These are phyloP conservation scores for Clamator glandarius DNA, from an alignment of 2,797 vertebrate genomes.

Conservation along the genomic window DNA sequence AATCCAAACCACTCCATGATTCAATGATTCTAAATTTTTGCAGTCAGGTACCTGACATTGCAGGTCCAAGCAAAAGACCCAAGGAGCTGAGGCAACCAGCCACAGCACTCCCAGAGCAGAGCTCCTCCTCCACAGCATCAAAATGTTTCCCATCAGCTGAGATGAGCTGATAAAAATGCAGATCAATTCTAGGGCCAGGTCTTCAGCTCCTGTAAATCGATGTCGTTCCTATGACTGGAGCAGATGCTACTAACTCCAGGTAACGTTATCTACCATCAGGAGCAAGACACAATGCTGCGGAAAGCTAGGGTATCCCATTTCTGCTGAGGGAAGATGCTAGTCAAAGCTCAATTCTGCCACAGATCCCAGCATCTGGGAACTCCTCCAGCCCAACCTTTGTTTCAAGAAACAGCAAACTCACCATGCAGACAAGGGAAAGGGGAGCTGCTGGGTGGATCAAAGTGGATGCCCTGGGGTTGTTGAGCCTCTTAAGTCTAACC, in stretches of 20 bases:
- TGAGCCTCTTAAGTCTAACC: background rate
- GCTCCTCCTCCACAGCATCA: background rate
- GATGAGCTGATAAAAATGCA: constrained; percentile 54
- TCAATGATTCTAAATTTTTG: background rate
- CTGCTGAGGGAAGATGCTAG: background rate
- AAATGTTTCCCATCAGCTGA: background rate
- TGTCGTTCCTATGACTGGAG: background rate
- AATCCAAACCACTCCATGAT: too few relatives aligned
- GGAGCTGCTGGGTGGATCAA: background rate
- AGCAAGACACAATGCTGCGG: background rate
- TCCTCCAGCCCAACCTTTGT: background rate
- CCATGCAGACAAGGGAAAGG: background rate
- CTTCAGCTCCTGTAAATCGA: background rate
- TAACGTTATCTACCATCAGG: background rate
- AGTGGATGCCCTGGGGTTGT: background rate
- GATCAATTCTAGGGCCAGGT: constrained; percentile 23
- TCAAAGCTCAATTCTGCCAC: background rate
- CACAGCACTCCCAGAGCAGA: background rate
- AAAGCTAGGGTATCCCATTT: background rate
- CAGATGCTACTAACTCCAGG: background rate
- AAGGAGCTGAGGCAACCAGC: background rate
- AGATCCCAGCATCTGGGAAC: accelerated
- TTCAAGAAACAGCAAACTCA: background rate
- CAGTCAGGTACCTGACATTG: background rate
- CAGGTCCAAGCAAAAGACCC: background rate